phyloP scores from a whole-genome alignment of 2,113 vertebrate genomes.

The Pygoscelis adeliae region DNA sequence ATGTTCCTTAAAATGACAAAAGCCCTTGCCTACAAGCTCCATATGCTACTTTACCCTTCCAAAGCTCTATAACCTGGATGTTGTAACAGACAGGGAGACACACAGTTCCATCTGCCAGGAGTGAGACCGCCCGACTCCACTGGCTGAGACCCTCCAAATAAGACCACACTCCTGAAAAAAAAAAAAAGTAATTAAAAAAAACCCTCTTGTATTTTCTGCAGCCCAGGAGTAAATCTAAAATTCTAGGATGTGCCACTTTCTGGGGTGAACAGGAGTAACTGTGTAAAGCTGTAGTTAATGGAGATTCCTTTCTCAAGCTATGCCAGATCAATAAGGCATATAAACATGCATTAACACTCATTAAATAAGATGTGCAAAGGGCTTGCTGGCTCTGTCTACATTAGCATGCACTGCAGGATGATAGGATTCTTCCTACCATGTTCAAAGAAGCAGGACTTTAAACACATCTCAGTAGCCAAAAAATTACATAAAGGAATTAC shows the following conservation, averaged over 20 bases:
- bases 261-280: neutral
- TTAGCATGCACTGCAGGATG: neutral
- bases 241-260: neutral
- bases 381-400: neutral
- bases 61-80: neutral
- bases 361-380: neutral
- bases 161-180: neutral
- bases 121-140: neutral
- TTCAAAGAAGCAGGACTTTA: neutral
- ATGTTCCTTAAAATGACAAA: neutral
- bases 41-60: neutral
- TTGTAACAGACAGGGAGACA: neutral
- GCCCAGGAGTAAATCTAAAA: neutral
- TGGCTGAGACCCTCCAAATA: neutral
- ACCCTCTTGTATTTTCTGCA: neutral
- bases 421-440: neutral
- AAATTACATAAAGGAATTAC: neutral
- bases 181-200: neutral
- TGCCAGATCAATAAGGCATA: neutral
- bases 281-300: neutral
- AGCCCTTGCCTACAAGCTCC: neutral
- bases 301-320: neutral
- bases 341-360: neutral
- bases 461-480: neutral
- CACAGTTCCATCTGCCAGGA: neutral